Evolutionary conservation across 2,797 vertebrate species (phyloP), one percentile per base, ranked within the genome.

Genomic region (Staurois parvus): DNA sequence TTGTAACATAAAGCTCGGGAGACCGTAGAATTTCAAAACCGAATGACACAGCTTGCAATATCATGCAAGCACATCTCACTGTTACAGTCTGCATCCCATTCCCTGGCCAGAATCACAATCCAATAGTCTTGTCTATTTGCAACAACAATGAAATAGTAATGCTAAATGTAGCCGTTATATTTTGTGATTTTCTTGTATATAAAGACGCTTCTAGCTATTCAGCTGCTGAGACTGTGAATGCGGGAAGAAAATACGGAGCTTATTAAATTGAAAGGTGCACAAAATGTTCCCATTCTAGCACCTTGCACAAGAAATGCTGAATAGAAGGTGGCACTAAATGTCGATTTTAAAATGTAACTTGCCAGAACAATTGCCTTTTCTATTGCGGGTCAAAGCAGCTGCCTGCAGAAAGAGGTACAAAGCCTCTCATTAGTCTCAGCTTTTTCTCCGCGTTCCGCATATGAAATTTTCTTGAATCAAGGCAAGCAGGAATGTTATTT

Each of bases 371-470:
- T 67, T 68, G 30, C 67, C 37, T 83, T 76, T 72, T 69, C 42
- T 59, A 42, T 77, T 72, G 56, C 79, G 70, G 34, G 34, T 62
- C 75, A 64, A 78, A 26, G 21, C 45, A 59, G 45, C 37, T 66
- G 69, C 32, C 45, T 74, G 68, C 42, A 73, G 30, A 86, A 79
- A 83, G 42, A 83, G 19, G 42, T 56, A 79, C 29, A 62, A 56
- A 28, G 73, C 42, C 83, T 83, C 75, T 83, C 75, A 83, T 87
- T 72, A 79, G 74, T 24, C 34, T 78, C 68, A n/a, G 15, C 12
- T 48, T 11, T 19, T 68, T 78, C 37, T 66, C 69, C 56, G 6
- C 68, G 56, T 48, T 68, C 28, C 17, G 19, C 48, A 68, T 68
- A 52, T 79, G 40, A 69, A 34, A 74, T 29, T 15, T 78, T 10